Percentiles rank a stretch among this genome's conserved stretches.
Evolutionary conservation across 2,113 vertebrate species (phyloP).

Genomic region (Ceyx melanurus): DNA sequence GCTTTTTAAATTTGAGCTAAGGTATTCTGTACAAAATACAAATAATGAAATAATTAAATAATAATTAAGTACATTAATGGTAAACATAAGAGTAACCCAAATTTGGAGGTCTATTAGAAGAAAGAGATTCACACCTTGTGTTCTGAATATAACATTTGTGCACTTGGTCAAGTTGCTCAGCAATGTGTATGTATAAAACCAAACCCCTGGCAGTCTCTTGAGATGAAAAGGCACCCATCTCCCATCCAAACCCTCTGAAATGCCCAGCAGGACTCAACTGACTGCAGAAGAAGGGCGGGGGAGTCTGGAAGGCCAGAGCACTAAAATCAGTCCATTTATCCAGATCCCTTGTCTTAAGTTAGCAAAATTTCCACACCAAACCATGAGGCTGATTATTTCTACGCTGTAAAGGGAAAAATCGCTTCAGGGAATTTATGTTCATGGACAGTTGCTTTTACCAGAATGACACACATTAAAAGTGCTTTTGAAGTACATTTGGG

Average conservation of each 20-base stretch:
- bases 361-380: slow-evolving; percentile 4
- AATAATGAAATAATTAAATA: neutral
- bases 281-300: neutral
- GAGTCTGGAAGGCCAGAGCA: neutral
- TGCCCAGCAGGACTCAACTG: neutral
- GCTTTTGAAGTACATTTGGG: slow-evolving; percentile 37
- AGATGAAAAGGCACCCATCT: neutral
- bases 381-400: slow-evolving; percentile 11
- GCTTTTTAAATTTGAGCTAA: neutral
- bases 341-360: slow-evolving; percentile 1
- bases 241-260: neutral
- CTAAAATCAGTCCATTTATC: neutral
- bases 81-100: neutral
- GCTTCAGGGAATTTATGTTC: slow-evolving; percentile 35
- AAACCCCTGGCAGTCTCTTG: neutral
- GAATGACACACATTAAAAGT: slow-evolving; percentile 51
- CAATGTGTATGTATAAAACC: neutral
- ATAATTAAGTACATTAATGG: neutral
- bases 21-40: neutral
- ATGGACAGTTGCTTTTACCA: slow-evolving; percentile 50
- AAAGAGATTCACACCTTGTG: neutral
- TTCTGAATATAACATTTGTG: neutral
- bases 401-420: neutral
- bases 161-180: neutral
- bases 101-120: neutral